These are phyloP conservation scores for Cottoperca gobio DNA, from an alignment of 2,797 vertebrate species.

Conservation along the genomic window DNA sequence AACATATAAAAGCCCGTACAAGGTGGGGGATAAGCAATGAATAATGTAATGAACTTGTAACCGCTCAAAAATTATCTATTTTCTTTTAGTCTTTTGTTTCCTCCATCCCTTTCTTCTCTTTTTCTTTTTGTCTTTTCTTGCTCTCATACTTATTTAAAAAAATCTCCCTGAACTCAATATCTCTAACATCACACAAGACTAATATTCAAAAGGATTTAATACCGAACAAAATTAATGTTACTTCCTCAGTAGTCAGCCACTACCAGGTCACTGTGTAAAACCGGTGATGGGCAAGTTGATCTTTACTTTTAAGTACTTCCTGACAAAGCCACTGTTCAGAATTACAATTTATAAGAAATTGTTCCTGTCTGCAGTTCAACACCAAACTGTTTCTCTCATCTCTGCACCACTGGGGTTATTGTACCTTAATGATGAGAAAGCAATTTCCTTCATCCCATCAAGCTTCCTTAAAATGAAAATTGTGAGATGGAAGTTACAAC, in stretches of 20 bases:
- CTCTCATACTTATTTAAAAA: constrained; percentile 41
- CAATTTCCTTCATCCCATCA: constrained; percentile 49
- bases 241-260: constrained; percentile 26
- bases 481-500: constrained; percentile 50
- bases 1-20: constrained; percentile 58
- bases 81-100: constrained; percentile 45
- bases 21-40: constrained; percentile 61
- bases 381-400: constrained; percentile 40
- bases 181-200: constrained; percentile 55
- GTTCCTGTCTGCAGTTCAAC: constrained; percentile 57
- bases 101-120: constrained; percentile 20
- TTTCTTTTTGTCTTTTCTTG: constrained; percentile 10
- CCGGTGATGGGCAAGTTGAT: constrained; percentile 58
- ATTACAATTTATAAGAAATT: constrained; percentile 52
- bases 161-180: constrained; percentile 53
- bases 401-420: constrained; percentile 3
- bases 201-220: constrained; percentile 59
- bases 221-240: constrained; percentile 41
- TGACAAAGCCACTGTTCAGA: constrained; percentile 54
- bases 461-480: constrained; percentile 41
- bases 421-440: constrained; percentile 33
- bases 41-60: constrained; percentile 74
- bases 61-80: constrained; percentile 58
- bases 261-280: constrained; percentile 54
- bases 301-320: constrained; percentile 59